Base-by-base conservation (phyloP, 2,797 vertebrate genomes). In the Parotocinclus haroldoi region DNA sequence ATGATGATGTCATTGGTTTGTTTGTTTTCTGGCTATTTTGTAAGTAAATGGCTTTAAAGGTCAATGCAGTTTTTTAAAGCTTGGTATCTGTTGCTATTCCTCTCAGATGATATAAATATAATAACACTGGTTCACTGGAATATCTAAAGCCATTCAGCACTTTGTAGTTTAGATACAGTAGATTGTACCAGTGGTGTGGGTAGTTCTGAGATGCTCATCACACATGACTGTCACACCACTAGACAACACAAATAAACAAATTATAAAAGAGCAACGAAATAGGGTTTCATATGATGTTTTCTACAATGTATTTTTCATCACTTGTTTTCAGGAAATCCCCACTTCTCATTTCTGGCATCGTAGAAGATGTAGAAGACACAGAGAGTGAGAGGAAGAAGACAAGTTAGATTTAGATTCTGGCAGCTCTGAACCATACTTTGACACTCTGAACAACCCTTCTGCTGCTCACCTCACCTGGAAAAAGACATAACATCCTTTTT, bases 311-410 rank as follows among this genome's bases (percentile, higher is more conserved):
- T n/a, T 13, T 13, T n/a, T 49, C n/a, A n/a, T 49, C 7, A n/a
- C 14, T 46, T 46, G 7, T 70, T 83, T 78, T 13, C 88, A 94
- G 93, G 79, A 92, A 91, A 82, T 92, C 91, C 66, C 72, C 89
- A 75, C 85, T 90, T 48, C 89, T 76, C 82, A 84, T 91, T 79
- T 80, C 91, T 0, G 84, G 87, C 59, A 81, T 82, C 0, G 85
- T 80, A 0, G 93, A 93, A 37, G 84, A 92, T 77, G 82, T 88
- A 0, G 92, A 95, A 0, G 91, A 91, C 71, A 90, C 82, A 0
- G 90, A 95, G 19, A 74, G 40, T 75, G 83, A 66, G 45, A 86
- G 78, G 42, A 86, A 78, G 52, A 64, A 75, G n/a, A n/a, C n/a
- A 1, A 67, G 74, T 12, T 79, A 0, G 45, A 73, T 0, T 61